Base-by-base conservation (phyloP, 2,888 invertebrate genomes). In the Leucophenga montana region DNA sequence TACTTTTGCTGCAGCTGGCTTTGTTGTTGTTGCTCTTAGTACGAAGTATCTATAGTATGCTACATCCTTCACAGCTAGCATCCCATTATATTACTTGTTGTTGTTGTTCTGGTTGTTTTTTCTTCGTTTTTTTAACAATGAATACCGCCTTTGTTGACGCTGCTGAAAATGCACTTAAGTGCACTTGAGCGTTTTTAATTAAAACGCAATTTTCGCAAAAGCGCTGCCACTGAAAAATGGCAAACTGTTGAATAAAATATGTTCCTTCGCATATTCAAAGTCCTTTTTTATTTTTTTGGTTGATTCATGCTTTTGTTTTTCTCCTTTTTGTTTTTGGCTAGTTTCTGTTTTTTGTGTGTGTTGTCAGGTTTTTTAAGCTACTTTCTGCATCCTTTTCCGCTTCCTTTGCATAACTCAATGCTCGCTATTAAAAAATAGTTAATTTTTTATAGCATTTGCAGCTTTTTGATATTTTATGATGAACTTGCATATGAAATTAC, bases 171-270 rank as follows among this genome's bases (percentile, higher is more conserved):
- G 79, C 76, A 82, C 80, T 82, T 82, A 82, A 82, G 82, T 80
- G 82, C 81, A 81, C 80, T 82, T 82, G 78, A 82, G 80, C 81
- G 80, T 82, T 82, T 82, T 82, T 81, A 82, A 82, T 82, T 82
- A 82, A 82, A 82, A 77, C 74, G 74, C 81, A 79, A 82, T 82
- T 82, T 81, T 78, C 75, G 27, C 80, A 81, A 74, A 73, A 68
- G 69, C 74, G 70, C 70, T 69, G 71, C 57, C 69, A 71, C 68
- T 73, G 71, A 76, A 72, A 71, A 71, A 72, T 72, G 69, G 71
- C 70, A 62, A 77, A 73, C 71, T 78, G 72, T 71, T 78, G 76
- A 70, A 77, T 78, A 75, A 77, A 79, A 76, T 78, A 75, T 75
- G 69, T 73, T 62, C 66, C 64, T 66, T 39, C 20, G 22, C 46